These are phyloP conservation scores for Rousettus leschenaultii DNA, from an alignment of 2,113 vertebrate genomes.

Conservation along the genomic window DNA sequence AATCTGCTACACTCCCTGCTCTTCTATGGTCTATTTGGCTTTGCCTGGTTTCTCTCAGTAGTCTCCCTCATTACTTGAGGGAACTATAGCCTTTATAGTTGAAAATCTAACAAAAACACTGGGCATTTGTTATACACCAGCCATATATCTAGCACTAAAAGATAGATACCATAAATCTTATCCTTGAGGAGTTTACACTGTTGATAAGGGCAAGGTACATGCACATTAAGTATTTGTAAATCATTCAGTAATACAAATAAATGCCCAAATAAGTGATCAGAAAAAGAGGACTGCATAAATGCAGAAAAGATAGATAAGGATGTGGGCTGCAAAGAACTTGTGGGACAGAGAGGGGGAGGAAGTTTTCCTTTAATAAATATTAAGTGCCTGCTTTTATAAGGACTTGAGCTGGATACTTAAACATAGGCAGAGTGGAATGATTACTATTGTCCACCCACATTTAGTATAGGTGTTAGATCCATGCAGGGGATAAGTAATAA, in stretches of 20 bases:
- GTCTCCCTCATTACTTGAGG: background rate
- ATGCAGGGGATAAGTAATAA: background rate
- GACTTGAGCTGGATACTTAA: background rate
- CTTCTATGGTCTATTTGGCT: background rate
- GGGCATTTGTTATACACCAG: background rate
- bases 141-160: background rate
- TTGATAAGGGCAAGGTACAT: conserved; percentile 1
- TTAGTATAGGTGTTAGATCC: background rate
- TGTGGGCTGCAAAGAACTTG: background rate
- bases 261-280: background rate
- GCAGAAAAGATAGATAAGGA: background rate
- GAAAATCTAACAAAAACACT: background rate
- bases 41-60: background rate
- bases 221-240: background rate
- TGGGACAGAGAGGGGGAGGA: background rate
- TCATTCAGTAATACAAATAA: background rate
- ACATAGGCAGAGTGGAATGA: background rate
- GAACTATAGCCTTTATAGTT: background rate
- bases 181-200: background rate
- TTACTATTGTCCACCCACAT: background rate
- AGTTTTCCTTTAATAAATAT: background rate
- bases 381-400: background rate
- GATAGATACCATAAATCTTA: background rate
- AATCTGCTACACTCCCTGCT: background rate
- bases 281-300: background rate